Evolutionary conservation across 2,113 vertebrate genomes (phyloP), one percentile per base, ranked within the genome.

Genomic region (Nannospalax galili): DNA sequence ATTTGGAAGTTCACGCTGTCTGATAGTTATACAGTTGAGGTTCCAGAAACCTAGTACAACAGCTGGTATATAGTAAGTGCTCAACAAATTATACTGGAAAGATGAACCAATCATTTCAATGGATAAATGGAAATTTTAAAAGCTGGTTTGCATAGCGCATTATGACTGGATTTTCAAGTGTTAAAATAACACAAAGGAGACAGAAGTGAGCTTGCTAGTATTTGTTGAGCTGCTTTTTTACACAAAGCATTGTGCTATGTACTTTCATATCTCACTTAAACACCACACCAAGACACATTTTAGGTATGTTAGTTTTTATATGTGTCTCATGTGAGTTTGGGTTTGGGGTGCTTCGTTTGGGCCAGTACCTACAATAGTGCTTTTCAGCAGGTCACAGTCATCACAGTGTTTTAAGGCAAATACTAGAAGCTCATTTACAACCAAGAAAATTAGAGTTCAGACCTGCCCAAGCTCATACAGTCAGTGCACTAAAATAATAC

Each of bases 221-320:
- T 79, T 87, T 88, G 1, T 20, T 78, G 73, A 95, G 22, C 52
- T 79, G 90, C 65, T 72, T 93, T 28, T 85, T 89, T 92, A 40
- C 12, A 19, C 6, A 0, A 26, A 17, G 24, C 3, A 73, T 22
- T 60, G 4, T 28, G 67, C 40, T 58, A 64, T 88, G 30, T 82
- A 75, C 6, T 77, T 93, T 69, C 12, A 87, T 0, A 65, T 87
- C 42, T 89, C 52, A 94, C 64, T 91, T 84, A 84, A 95, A 92
- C 20, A 65, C 6, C 35, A 64, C 3, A 58, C 17, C 60, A 3
- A 62, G 42, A 52, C 24, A 89, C 12, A 65, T 74, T 20, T 72
- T 45, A 67, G 6, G 5, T 37, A 22, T 52, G 48, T 70, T 82
- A 74, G 8, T 64, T 88, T 94, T 35, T 73, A 79, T 84, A 91